Conservation (phyloP, 2,113 vertebrate species). For the Rhadina sibilatrix region DNA sequence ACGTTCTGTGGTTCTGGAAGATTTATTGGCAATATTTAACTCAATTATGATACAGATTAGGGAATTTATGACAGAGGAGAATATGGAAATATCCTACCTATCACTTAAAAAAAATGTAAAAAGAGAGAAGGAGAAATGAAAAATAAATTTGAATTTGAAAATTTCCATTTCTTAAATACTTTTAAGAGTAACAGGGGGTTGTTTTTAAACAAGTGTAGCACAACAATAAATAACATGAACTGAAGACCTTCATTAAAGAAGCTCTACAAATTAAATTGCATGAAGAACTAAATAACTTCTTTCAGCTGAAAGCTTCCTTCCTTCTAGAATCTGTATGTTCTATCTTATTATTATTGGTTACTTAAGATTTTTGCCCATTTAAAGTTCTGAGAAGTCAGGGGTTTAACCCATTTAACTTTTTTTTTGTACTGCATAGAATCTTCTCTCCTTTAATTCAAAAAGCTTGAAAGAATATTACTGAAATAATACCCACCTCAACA, state of each 20-base stretch:
- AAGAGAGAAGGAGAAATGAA: neutral
- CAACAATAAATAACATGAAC: neutral
- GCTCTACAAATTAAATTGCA: neutral
- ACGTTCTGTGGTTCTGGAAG: neutral
- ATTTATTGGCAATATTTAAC: neutral
- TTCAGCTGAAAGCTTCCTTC: neutral
- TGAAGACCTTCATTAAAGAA: neutral
- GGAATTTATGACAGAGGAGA: neutral
- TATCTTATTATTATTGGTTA: neutral
- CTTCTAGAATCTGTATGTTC: neutral
- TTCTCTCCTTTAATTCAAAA: neutral
- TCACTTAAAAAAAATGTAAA: neutral
- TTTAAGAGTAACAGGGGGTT: neutral
- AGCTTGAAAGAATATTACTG: neutral
- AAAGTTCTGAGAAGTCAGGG: neutral
- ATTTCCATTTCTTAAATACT: neutral
- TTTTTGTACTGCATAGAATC: neutral
- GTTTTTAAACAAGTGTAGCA: neutral
- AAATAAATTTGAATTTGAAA: neutral
- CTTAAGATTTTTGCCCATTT: neutral
- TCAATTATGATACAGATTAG: neutral
- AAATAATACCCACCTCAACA: fast-evolving
- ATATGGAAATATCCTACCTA: neutral
- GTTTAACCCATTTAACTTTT: neutral
- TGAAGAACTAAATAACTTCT: neutral